Conservation (phyloP, 2,113 vertebrate species). For the Nicator chloris region DNA sequence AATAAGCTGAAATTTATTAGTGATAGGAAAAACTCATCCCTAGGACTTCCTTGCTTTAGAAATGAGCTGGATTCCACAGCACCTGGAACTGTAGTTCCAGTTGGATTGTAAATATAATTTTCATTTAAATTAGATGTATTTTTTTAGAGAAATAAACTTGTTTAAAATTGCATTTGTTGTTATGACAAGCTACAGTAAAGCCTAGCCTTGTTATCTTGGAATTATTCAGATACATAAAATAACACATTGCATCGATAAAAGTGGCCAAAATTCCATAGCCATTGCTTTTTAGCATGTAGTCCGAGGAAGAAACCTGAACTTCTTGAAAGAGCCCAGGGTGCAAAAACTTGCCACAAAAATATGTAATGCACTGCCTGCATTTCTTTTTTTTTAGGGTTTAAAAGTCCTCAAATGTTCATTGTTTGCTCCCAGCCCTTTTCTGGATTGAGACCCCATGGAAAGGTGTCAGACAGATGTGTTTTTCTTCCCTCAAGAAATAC, state of each 20-base stretch:
- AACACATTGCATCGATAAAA: not conserved
- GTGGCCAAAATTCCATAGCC: not conserved
- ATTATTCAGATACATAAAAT: not conserved
- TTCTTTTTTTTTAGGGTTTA: not conserved
- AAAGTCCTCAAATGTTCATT: not conserved
- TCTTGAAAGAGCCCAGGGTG: not conserved
- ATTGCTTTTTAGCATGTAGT: not conserved
- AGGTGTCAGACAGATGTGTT: not conserved
- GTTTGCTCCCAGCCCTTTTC: not conserved
- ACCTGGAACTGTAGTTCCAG: not conserved
- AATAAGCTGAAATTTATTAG: not conserved
- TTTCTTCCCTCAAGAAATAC: not conserved
- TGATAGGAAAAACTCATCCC: not conserved
- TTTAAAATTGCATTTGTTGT: not conserved
- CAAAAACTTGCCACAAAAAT: not conserved
- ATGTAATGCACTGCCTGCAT: not conserved
- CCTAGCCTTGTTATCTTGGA: not conserved
- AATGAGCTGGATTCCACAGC: not conserved
- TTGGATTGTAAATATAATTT: not conserved
- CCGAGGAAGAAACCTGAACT: not conserved
- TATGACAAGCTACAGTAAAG: not conserved
- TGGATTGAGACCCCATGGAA: fast-evolving
- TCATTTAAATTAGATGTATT: not conserved
- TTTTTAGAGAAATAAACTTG: not conserved
- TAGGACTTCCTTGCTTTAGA: not conserved